Evolutionary conservation across 2,797 vertebrate genomes (phyloP).

Genomic region (Xenentodon cancila): DNA sequence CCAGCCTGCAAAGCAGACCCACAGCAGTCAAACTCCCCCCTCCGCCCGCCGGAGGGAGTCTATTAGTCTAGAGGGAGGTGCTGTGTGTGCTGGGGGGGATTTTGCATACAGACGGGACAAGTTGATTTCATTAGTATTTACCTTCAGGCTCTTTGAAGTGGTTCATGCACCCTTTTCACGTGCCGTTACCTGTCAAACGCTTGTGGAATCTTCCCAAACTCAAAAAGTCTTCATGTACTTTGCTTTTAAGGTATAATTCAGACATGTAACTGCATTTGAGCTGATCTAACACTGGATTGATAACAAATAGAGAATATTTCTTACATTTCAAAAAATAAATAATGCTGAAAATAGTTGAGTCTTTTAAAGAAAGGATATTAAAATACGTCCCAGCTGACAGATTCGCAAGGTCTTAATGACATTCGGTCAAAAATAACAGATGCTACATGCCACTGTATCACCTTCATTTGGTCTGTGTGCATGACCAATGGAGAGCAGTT

Average conservation of each 20-base stretch:
- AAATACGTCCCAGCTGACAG: no score
- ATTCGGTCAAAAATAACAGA: no score
- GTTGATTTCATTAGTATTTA: conserved; percentile 25
- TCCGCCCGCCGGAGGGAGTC: conserved; percentile 5
- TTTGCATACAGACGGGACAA: conserved; percentile 61
- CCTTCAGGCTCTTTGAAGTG: conserved; percentile 53
- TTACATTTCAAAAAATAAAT: no score
- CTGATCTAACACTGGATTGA: neutral
- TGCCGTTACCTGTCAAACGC: conserved; percentile 53
- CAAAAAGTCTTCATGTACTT: conserved; percentile 26
- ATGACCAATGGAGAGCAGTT: no score
- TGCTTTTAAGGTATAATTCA: conserved; percentile 18
- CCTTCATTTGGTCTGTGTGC: no score
- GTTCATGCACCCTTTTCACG: conserved; percentile 37
- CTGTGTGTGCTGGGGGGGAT: conserved; percentile 33
- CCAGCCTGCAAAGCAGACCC: conserved; percentile 47
- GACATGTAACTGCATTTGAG: neutral
- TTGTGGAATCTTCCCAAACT: conserved; percentile 55
- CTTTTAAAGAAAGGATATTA: no score
- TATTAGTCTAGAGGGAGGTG: conserved; percentile 16
- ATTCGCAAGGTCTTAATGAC: no score
- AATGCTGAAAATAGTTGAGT: no score
- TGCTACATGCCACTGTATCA: no score
- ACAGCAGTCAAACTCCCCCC: conserved; percentile 51
- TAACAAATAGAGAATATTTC: no score